phyloP scores from a whole-genome alignment of 2,888 invertebrate species.

The Nemotelus nigrinus region DNA sequence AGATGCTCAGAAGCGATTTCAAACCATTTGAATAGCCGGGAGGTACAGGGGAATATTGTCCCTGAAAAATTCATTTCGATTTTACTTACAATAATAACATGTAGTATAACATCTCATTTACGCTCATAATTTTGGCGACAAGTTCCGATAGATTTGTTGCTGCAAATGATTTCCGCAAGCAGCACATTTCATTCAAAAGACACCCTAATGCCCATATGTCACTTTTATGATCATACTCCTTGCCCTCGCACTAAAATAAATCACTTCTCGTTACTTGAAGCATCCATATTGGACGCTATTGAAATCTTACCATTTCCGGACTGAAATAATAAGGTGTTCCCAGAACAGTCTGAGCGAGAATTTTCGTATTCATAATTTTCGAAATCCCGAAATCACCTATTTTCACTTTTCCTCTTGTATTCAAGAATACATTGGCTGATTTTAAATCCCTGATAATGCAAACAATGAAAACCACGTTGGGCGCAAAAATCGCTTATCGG shows the following conservation, averaged over 20 bases:
- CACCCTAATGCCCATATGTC: conserved; percentile 84
- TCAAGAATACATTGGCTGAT: conserved; percentile 79
- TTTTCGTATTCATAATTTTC: conserved; percentile 75
- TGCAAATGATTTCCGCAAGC: conserved; percentile 77
- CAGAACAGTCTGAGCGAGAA: conserved; percentile 75
- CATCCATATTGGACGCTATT: neutral
- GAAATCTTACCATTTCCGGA: conserved; percentile 72
- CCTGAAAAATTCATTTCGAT: conserved; percentile 62
- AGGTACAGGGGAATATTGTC: conserved; percentile 74
- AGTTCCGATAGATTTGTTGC: conserved; percentile 77
- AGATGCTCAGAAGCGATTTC: conserved; percentile 70
- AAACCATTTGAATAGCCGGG: conserved; percentile 73
- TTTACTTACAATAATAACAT: conserved; percentile 5
- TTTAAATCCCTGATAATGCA: conserved; percentile 70
- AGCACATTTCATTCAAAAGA: conserved; percentile 79
- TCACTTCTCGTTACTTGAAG: neutral
- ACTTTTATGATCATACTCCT: conserved; percentile 78
- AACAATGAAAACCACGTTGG: no score
- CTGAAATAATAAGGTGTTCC: conserved; percentile 80
- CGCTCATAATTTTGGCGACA: conserved; percentile 78
- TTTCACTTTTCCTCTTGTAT: conserved; percentile 73
- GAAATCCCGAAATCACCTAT: conserved; percentile 82
- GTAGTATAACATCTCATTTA: conserved; percentile 55
- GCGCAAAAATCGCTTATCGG: no score
- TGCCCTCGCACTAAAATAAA: conserved; percentile 73